Evolutionary conservation across 1,140 invertebrate species (phyloP), one percentile per base, ranked within the genome.

Genomic region (Plutomurus gul): DNA sequence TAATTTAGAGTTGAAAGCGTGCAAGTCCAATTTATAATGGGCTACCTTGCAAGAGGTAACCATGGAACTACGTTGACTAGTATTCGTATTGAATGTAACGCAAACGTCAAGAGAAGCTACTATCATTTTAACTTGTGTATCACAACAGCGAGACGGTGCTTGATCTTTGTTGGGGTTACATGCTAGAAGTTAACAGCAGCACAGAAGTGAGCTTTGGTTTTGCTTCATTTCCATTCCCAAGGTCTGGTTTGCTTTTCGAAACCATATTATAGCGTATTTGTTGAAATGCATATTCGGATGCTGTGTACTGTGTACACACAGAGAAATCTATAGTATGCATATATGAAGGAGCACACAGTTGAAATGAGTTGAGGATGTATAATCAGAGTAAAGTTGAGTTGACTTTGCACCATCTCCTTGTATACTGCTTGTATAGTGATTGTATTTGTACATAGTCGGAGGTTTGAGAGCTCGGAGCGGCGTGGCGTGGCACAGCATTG

Each of bases 381-480:
- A 65, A 65, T 65, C 11, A 65, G 30, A 65, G 56, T 33, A 8
- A 30, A 60, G 51, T 60, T 60, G 56, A 65, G 56, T 33, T 65
- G 56, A 65, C 56, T 65, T 65, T 33, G 36, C 30, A 65, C 30
- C 56, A 65, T 43, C 39, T n/a, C n/a, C 39, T n/a, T 7, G n/a
- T n/a, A n/a, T n/a, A n/a, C n/a, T n/a, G n/a, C n/a, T n/a, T n/a
- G n/a, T n/a, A n/a, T n/a, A n/a, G n/a, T n/a, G n/a, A n/a, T n/a
- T n/a, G n/a, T n/a, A n/a, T n/a, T n/a, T n/a, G n/a, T n/a, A n/a
- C n/a, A n/a, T n/a, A n/a, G n/a, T n/a, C n/a, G n/a, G n/a, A n/a
- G n/a, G n/a, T n/a, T n/a, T n/a, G n/a, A n/a, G n/a, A n/a, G n/a
- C n/a, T n/a, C n/a, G n/a, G n/a, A n/a, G n/a, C n/a, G n/a, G n/a